These are phyloP conservation scores for Aricia agestis DNA, from an alignment of 1,140 invertebrate genomes.

Conservation along the genomic window DNA sequence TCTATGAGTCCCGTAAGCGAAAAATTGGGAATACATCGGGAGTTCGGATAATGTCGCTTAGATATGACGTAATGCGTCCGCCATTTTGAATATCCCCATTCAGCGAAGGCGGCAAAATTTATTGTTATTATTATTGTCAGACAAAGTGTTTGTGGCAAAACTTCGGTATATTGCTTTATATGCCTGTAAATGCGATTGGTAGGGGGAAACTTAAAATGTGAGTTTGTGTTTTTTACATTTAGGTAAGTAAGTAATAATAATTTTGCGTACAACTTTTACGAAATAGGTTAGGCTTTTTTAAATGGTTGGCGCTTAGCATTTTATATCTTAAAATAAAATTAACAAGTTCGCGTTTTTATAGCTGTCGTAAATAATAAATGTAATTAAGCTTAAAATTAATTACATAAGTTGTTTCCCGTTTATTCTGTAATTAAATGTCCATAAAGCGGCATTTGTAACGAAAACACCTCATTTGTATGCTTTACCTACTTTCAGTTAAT, in stretches of 20 bases:
- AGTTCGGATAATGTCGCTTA: conserved; percentile 33
- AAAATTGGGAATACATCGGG: conserved; percentile 31
- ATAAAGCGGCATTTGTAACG: neutral
- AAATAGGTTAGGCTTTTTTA: no score
- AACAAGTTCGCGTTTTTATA: conserved; percentile 10
- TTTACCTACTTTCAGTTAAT: neutral
- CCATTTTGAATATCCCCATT: conserved; percentile 39
- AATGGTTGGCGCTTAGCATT: neutral
- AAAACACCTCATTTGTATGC: conserved; percentile 6
- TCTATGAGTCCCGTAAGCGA: neutral
- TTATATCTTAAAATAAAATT: neutral
- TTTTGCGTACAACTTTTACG: neutral
- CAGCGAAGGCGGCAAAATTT: conserved; percentile 41
- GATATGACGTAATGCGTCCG: conserved; percentile 29
- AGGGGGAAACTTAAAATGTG: conserved; percentile 19
- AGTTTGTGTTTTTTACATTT: neutral
- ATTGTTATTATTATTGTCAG: conserved; percentile 65
- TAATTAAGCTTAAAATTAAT: conserved; percentile 10
- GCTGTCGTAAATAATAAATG: conserved; percentile 1
- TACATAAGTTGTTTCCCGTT: conserved; percentile 6
- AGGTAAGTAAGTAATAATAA: neutral
- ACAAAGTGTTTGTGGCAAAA: conserved; percentile 51
- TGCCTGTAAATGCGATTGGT: conserved; percentile 58
- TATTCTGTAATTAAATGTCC: conserved; percentile 1
- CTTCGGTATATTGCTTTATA: conserved; percentile 49